Evolutionary conservation across 2,888 invertebrate genomes (phyloP), one percentile per base, ranked within the genome.

Genomic region (Stictocephala bisonia): DNA sequence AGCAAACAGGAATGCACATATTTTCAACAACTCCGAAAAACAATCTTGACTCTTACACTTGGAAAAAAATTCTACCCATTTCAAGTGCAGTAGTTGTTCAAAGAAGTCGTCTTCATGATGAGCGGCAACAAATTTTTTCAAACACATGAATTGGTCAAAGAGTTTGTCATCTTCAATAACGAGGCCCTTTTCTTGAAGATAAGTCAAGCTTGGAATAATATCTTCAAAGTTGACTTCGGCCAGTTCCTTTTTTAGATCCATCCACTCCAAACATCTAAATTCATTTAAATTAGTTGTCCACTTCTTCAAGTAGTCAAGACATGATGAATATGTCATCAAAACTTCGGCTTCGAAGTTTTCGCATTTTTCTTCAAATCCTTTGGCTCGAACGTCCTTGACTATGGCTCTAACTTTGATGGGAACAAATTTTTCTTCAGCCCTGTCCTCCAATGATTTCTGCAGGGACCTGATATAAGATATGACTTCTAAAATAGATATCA

Each of bases 281-380:
- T 66, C 41, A 18, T 40, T 18, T 13, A 66, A 24, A 9, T 18
- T 24, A 6, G 26, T 40, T 18, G 27, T 41, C 66, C 66, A 66
- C 40, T 66, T 66, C 2, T 40, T 66, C 9, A 66, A 40, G 41
- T 66, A 66, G 40, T 66, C 66, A 41, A 66, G 66, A 40, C 66
- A 66, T 24, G 66, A 66, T 66, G 66, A 66, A 20, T 66, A 27
- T 7, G n/a, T 35, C 6, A 2, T 40, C 40, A n/a, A 40, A 18
- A 51, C 51, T 51, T 24, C 51, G 20, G 51, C n/a, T n/a, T n/a
- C n/a, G n/a, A n/a, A n/a, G n/a, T n/a, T n/a, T n/a, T n/a, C n/a
- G n/a, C n/a, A n/a, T n/a, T n/a, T n/a, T n/a, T n/a, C n/a, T n/a
- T n/a, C n/a, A n/a, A n/a, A n/a, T n/a, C n/a, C n/a, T n/a, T n/a